A percentile compares a stretch with the other conserved stretches of the same genome.
Evolutionary conservation across 1,140 invertebrate species (phyloP).

Genomic region (Meloidogyne exigua): DNA sequence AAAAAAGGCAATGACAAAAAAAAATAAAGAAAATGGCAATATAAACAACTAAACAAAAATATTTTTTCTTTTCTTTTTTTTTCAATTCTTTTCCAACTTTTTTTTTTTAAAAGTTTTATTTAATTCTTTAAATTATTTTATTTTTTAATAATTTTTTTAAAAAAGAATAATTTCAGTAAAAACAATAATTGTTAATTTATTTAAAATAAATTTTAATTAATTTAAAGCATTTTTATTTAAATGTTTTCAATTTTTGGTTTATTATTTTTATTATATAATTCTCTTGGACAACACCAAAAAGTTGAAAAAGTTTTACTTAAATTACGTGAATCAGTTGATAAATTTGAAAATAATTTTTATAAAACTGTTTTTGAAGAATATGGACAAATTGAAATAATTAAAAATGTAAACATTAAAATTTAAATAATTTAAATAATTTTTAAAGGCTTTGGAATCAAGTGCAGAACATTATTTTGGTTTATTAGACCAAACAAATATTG

Average conservation of each 20-base stretch:
- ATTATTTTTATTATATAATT: constrained; percentile 6
- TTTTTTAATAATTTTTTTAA: no score
- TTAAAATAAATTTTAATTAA: neutral
- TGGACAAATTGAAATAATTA: neutral
- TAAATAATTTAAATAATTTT: neutral
- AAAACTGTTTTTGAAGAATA: neutral
- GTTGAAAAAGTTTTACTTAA: neutral
- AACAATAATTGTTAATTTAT: no score
- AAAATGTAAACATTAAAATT: neutral
- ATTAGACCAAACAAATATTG: neutral
- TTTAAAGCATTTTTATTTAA: no score
- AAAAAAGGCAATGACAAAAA: no score
- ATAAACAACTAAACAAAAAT: no score
- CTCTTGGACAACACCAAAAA: neutral
- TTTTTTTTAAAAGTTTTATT: no score
- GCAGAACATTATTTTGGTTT: neutral
- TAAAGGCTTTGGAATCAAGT: neutral
- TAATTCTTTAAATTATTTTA: no score
- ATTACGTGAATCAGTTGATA: neutral
- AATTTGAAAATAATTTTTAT: constrained; percentile 6
- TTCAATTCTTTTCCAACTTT: no score
- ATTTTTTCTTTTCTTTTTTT: no score
- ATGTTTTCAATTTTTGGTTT: constrained; percentile 1
- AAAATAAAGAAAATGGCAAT: no score
- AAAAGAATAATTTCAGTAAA: no score